Percentiles rank a stretch among this genome's conserved stretches.
Conservation (phyloP, 2,113 vertebrate genomes). For the Campylomormyrus tamandua region DNA sequence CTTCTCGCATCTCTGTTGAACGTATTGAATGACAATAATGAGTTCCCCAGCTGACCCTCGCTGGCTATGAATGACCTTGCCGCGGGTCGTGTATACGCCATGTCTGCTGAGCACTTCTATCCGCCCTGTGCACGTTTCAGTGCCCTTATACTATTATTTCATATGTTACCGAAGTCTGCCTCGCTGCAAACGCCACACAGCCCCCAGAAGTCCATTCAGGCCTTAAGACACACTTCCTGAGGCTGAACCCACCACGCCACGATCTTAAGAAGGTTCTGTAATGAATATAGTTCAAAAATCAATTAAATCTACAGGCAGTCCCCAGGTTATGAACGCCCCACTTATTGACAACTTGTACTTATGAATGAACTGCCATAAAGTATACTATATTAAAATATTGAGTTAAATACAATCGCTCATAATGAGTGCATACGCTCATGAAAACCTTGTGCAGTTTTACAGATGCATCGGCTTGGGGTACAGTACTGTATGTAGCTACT, state of each 20-base stretch:
- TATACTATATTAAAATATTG: neutral
- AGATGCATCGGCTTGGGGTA: neutral
- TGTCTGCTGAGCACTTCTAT: neutral
- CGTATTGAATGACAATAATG: conserved; percentile 40
- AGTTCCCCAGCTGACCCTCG: conserved; percentile 41
- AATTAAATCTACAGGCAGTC: neutral
- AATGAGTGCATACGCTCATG: neutral
- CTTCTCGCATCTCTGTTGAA: conserved; percentile 21
- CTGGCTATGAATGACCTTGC: conserved; percentile 10
- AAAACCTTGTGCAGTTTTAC: neutral
- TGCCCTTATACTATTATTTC: neutral
- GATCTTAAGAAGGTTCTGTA: neutral
- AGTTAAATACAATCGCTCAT: neutral
- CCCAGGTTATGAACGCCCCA: neutral
- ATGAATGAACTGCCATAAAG: neutral
- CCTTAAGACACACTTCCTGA: neutral
- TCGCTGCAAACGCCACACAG: neutral
- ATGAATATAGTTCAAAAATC: neutral
- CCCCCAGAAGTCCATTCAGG: neutral
- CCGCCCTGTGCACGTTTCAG: neutral
- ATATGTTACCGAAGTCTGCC: neutral
- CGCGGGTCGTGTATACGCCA: neutral
- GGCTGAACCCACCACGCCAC: neutral
- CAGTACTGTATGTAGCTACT: neutral
- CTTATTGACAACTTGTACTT: neutral